Conservation (phyloP, 2,113 vertebrate species). For the Catharus bicknelli region DNA sequence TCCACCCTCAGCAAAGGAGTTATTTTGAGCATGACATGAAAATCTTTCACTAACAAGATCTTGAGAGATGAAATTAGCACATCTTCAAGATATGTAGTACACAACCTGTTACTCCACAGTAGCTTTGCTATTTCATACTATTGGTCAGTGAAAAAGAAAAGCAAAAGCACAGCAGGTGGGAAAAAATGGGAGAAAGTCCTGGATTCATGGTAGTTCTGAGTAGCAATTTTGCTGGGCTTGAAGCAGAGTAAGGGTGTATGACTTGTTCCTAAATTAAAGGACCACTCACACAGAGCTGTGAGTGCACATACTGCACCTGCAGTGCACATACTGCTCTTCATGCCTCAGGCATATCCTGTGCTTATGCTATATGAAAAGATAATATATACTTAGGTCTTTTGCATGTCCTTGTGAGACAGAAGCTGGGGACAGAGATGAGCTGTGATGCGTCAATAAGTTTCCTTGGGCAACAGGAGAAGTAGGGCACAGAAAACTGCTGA, state of each 20-base stretch:
- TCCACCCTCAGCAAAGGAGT: conserved; percentile 17
- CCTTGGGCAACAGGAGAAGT: background rate
- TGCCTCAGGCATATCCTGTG: background rate
- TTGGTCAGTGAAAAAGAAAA: background rate
- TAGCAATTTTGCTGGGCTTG: background rate
- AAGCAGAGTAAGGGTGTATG: background rate
- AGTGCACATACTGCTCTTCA: background rate
- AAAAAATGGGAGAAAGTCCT: background rate
- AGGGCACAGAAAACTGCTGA: background rate
- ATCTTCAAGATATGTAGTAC: background rate
- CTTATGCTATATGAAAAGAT: accelerated
- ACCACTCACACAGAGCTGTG: background rate
- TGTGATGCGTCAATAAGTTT: background rate
- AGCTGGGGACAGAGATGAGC: background rate
- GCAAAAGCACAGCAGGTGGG: background rate
- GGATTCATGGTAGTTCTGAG: background rate
- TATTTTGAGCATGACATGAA: conserved; percentile 8
- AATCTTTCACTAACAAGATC: background rate
- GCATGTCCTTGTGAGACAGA: background rate
- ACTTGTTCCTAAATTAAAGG: background rate
- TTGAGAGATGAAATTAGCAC: background rate
- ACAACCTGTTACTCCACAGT: background rate
- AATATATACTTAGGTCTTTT: background rate
- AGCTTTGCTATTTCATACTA: background rate
- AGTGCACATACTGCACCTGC: background rate